Evolutionary conservation across 2,113 vertebrate genomes (phyloP), one percentile per base, ranked within the genome.

Genomic region (Loxodonta africana): DNA sequence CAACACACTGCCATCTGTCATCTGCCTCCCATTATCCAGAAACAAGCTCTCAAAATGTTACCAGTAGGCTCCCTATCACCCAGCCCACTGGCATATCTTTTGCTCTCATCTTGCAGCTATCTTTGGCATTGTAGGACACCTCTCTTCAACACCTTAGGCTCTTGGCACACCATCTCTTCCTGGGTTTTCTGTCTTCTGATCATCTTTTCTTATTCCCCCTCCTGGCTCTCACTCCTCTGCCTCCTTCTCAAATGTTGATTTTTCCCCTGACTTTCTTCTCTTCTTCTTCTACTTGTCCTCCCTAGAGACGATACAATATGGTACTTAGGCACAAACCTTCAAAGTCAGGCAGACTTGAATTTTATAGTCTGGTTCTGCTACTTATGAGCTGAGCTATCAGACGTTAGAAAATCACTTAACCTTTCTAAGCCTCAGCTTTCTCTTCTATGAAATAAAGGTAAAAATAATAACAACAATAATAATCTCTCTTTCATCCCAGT

Each of bases 1-100:
- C 91, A 63, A 15, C 81, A 88, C 46, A 48, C 23, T 7, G 77
- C 95, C 97, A 97, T 95, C 97, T 97, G 96, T 67, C 95, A 95
- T 63, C 90, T 95, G 88, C 87, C 89, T 93, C 91, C 90, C 62
- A 33, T 14, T 57, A 90, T 77, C 26, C 83, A 82, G 91, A 88
- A 91, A 62, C 85, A 74, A 48, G 48, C 86, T 89, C 83, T 89
- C 91, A 33, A 48, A 82, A 94, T 76, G 93, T 74, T 53, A 51
- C 71, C 65, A 69, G 60, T 12, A 26, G 67, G 65, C 69, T 57
- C 89, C 74, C 80, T 30, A 20, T 5, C 21, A 78, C 84, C 51
- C 82, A 30, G 4, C 77, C 88, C 48, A 94, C 81, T 1, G 8
- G 20, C 5, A 9, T 67, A 62, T 20, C 62, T 80, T 88, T 57